Base-by-base conservation (phyloP, 2,797 vertebrate genomes). In the Hoplostethus mediterraneus region DNA sequence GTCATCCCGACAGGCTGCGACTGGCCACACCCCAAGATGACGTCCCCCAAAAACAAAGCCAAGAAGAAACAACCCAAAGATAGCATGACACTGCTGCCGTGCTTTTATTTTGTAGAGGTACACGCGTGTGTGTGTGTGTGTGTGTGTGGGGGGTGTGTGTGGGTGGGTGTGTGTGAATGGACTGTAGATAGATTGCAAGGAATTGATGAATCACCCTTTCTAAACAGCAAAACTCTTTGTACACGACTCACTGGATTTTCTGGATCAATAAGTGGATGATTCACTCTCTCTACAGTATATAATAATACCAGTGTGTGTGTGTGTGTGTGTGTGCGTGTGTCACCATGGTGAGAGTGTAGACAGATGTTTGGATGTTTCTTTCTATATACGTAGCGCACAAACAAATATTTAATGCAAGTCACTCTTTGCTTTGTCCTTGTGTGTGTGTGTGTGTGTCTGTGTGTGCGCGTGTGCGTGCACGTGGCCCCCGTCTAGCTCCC, bases 51-150 rank as follows among this genome's bases (percentile, higher is more conserved):
- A 93, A 96, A 96, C 87, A 95, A 95, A 81, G 87, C 91, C 79
- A 98, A 97, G 93, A 90, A 92, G 85, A 96, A 95, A 6, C 92
- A 80, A 1, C 95, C 95, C 4, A 97, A 97, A 91, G 96, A 97
- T 94, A 98, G 97, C 93, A 96, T 97, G 93, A 97, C 97, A 0
- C 94, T 98, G 44, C 94, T 98, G 79, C 97, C 97, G 0, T 98
- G 97, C 84, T 98, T 98, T 94, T 98, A 98, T 90, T 98, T 98
- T 81, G 97, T 93, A 60, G 92, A 93, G 92, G 91, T 93, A 79
- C 77, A 79, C 77, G 2, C n/a, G 0, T 51, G 48, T 5, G 12
- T 14, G 28, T 3, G 30, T 36, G 67, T 70, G 58, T 33, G 56
- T 42, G 31, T 0, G 5, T 48, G 57, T 55, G 25, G 53, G 8